These are phyloP conservation scores for Conus betulinus DNA, from an alignment of 1,140 invertebrate species.

Conservation along the genomic window DNA sequence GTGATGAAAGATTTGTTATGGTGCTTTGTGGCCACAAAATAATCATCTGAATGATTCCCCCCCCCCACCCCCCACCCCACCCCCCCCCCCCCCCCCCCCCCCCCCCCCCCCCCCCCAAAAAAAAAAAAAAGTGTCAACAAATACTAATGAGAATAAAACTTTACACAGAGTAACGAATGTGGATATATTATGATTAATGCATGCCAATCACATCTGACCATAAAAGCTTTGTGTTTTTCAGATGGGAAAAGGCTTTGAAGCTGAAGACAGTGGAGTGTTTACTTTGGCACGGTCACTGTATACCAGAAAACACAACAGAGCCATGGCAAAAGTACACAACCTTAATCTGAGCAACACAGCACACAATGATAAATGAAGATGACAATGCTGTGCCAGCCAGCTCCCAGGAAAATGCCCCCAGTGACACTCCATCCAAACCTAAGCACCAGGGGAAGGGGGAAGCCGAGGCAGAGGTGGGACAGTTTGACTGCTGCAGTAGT, in stretches of 20 bases:
- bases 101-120: too few species aligned
- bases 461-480: not conserved
- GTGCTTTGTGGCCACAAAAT: too few species aligned
- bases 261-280: not conserved
- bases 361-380: not conserved
- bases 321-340: not conserved
- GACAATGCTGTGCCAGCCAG: not conserved
- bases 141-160: too few species aligned
- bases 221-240: not conserved
- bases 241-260: not conserved
- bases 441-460: not conserved
- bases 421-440: too few species aligned
- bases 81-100: too few species aligned
- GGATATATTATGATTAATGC: not conserved
- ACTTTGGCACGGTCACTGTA: not conserved
- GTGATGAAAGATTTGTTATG: too few species aligned
- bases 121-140: too few species aligned
- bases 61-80: too few species aligned
- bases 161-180: too few species aligned
- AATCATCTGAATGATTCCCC: too few species aligned
- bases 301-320: not conserved
- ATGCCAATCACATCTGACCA: not conserved
- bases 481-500: not conserved
- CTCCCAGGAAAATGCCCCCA: not conserved
- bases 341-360: not conserved